These are phyloP conservation scores for Arctopsyche grandis DNA, from an alignment of 1,140 invertebrate genomes.

Conservation along the genomic window DNA sequence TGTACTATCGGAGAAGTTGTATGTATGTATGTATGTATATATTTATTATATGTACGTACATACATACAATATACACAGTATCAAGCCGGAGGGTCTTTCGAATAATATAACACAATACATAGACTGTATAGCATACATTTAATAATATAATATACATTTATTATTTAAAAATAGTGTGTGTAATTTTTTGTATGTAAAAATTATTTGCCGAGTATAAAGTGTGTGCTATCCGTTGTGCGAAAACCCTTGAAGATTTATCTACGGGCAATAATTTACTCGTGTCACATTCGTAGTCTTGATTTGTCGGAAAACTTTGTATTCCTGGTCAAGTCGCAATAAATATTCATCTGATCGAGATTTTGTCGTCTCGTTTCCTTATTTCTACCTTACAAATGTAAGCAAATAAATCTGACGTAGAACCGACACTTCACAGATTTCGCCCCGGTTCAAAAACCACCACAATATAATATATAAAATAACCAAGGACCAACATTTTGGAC, in stretches of 20 bases:
- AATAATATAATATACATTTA: no score
- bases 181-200: neutral
- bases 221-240: neutral
- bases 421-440: no score
- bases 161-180: no score
- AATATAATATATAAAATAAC: neutral
- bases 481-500: no score
- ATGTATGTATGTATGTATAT: neutral
- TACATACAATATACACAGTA: neutral
- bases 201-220: neutral
- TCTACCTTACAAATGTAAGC: neutral
- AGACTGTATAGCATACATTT: neutral
- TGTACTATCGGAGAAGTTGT: conserved; percentile 26
- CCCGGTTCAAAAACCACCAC: no score
- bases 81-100: conserved; percentile 34
- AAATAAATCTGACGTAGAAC: neutral
- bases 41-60: neutral
- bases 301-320: conserved; percentile 50
- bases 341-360: conserved; percentile 43
- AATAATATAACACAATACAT: conserved; percentile 37
- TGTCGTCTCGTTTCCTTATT: conserved; percentile 46
- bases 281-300: conserved; percentile 53
- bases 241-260: conserved; percentile 9
- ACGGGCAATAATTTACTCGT: conserved; percentile 46
- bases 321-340: conserved; percentile 53